A percentile compares a stretch with the other conserved stretches of the same genome.
Conservation (phyloP, 2,797 vertebrate genomes). For the Heteromormyrus szaboi region DNA sequence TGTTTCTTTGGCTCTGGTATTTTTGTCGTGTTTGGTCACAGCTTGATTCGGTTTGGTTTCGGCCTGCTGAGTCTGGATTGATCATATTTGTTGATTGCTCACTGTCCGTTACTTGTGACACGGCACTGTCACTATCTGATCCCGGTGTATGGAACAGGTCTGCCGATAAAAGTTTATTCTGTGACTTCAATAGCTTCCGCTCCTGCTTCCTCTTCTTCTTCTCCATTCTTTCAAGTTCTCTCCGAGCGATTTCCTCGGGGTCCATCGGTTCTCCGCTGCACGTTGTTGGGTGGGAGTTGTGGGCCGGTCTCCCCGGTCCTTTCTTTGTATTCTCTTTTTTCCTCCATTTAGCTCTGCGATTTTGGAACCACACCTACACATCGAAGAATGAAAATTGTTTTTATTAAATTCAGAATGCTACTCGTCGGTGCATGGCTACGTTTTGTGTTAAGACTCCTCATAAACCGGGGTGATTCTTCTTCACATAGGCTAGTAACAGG, state of each 20-base stretch:
- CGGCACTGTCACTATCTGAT: slow-evolving; percentile 91
- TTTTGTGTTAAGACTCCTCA: slow-evolving; percentile 6
- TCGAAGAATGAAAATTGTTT: slow-evolving; percentile 53
- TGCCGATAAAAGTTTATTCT: slow-evolving; percentile 71
- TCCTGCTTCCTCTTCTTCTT: slow-evolving; percentile 94
- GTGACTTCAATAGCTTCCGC: slow-evolving; percentile 81
- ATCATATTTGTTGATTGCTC: slow-evolving; percentile 56
- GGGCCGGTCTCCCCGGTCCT: slow-evolving; percentile 86
- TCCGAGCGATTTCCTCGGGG: slow-evolving; percentile 89
- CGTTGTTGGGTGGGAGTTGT: slow-evolving; percentile 95
- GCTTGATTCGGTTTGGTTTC: slow-evolving; percentile 54
- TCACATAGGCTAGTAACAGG: not conserved
- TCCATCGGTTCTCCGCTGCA: slow-evolving; percentile 98
- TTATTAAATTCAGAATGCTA: slow-evolving; percentile 45
- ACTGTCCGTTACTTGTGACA: slow-evolving; percentile 73
- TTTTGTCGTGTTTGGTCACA: slow-evolving; percentile 62
- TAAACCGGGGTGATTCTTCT: slow-evolving; percentile 16
- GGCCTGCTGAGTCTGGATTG: slow-evolving; percentile 26
- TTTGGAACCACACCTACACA: slow-evolving; percentile 95
- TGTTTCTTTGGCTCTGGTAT: slow-evolving; percentile 66
- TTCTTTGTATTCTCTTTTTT: slow-evolving; percentile 99
- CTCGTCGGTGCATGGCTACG: slow-evolving; percentile 22
- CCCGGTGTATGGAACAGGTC: slow-evolving; percentile 83
- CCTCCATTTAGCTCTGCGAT: slow-evolving; percentile 94
- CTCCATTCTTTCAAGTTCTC: slow-evolving; percentile 85